Evolutionary conservation across 2,888 invertebrate genomes (phyloP).

Genomic region (Steinernema hermaphroditum): DNA sequence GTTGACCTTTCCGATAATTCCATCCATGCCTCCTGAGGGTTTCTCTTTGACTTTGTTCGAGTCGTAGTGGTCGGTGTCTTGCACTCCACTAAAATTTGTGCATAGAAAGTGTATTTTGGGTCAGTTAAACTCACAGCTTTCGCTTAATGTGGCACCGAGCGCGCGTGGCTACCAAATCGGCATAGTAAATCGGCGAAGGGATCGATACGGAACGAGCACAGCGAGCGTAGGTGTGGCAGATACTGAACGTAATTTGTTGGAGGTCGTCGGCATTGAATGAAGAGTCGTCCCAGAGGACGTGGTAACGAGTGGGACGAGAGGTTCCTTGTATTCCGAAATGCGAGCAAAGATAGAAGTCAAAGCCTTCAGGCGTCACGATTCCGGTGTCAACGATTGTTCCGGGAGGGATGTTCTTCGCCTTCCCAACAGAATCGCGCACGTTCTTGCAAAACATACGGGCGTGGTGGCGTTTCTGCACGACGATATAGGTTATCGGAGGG

Average conservation of each 20-base stretch:
- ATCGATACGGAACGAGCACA: slow-evolving; percentile 61
- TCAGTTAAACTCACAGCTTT: slow-evolving; percentile 47
- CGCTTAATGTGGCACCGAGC: slow-evolving; percentile 61
- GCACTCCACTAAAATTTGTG: slow-evolving; percentile 37
- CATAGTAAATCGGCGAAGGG: slow-evolving; percentile 61
- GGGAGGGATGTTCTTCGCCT: slow-evolving; percentile 60
- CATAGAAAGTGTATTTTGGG: not conserved
- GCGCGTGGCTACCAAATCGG: slow-evolving; percentile 60
- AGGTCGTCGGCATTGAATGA: slow-evolving; percentile 61
- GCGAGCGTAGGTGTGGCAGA: slow-evolving; percentile 63
- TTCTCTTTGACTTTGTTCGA: not conserved
- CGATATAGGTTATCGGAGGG: slow-evolving; percentile 62
- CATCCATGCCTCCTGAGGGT: slow-evolving; percentile 4
- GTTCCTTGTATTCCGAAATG: slow-evolving; percentile 61
- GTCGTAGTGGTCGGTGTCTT: slow-evolving; percentile 40
- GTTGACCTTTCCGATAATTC: not conserved
- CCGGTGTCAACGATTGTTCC: slow-evolving; percentile 62
- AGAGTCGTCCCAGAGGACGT: slow-evolving; percentile 61
- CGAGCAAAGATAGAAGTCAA: slow-evolving; percentile 63
- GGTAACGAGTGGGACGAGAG: slow-evolving; percentile 61
- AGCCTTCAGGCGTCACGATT: slow-evolving; percentile 58
- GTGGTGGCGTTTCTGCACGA: slow-evolving; percentile 62
- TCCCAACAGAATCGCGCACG: slow-evolving; percentile 52
- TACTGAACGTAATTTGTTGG: slow-evolving; percentile 57
- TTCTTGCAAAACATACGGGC: slow-evolving; percentile 60